Base-by-base conservation (phyloP, 2,113 vertebrate genomes). In the Sialia sialis region DNA sequence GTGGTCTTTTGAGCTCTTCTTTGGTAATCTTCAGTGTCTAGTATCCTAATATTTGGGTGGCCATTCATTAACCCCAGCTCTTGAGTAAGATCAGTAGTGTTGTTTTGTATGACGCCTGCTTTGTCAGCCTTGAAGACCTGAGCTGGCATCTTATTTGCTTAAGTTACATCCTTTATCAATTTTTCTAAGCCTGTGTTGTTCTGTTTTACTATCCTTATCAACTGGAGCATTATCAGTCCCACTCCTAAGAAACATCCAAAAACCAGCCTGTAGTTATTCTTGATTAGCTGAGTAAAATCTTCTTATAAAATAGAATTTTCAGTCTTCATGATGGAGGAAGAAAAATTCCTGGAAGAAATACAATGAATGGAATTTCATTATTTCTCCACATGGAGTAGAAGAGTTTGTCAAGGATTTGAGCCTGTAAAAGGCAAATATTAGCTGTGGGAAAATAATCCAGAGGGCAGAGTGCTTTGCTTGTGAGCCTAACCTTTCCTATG, bases 11-110 rank as follows among this genome's bases (percentile, higher is more conserved):
- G 52, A 13, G 11, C 39, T 51, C 32, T 41, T 22, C 68, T 62
- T n/a, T 15, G 4, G 23, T 41, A 23, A 29, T 34, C 14, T 74
- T 56, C 13, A 30, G 12, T 4, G 2, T 20, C 34, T 1, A 1
- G 34, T 16, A 7, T 66, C 16, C 12, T 30, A 34, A 56, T 56
- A 29, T 41, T 67, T 58, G 20, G 41, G 30, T 34, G 34, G 3
- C 11, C 16, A 11, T 26, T 58, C 30, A 34, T 2, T 67, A 25
- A 36, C 20, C 7, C 30, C 20, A 58, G 25, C 6, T 41, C 30
- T 26, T 51, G 36, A 43, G 21, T 43, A 36, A 51, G 26, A 6
- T 36, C 36, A 36, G 4, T 11, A 21, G 6, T 30, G 7, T 15
- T n/a, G 23, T 29, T 49, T 34, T 51, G 30, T 8, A 34, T 30